Evolutionary conservation across 2,797 vertebrate genomes (phyloP), one percentile per base, ranked within the genome.

Genomic region (Lycodopsis pacificus): DNA sequence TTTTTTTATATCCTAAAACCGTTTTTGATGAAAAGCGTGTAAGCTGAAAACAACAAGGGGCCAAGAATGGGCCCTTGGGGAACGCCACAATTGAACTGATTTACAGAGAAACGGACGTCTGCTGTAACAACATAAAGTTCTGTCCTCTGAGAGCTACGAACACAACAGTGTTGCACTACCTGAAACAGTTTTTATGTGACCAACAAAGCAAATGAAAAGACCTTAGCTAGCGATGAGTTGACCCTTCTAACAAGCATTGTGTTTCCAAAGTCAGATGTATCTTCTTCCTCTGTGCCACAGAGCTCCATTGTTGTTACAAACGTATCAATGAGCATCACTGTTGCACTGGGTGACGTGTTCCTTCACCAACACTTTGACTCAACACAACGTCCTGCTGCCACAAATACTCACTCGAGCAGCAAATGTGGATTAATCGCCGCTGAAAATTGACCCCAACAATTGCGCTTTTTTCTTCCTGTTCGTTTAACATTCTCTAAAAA

Each of bases 11-110:
- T 62, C 17, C 17, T 64, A 9, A 65, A 65, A 65, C 14, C 4
- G 2, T 19, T 46, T 63, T 22, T 34, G 3, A 9, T 5, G 2
- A 72, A 15, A 22, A 20, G 3, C 2, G 2, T 27, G 19, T 5
- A 14, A 36, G 42, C 5, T 66, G 20, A 56, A 78, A 75, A 58
- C 22, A 73, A 25, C 51, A 71, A 6, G 22, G 69, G 65, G 38
- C 56, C 62, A 4, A 73, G 14, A 42, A 54, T 13, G 2, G 20
- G 59, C 3, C 74, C 42, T 14, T 79, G 77, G 58, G 64, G 75
- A 65, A 78, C 3, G 0, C 71, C 71, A 44, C 2, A 46, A 4
- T 62, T 9, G 10, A 20, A 25, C 51, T 6, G n/a, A 53, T 22
- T 25, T 32, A 67, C 5, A 51, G 15, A 25, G 27, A 15, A 22